These are phyloP conservation scores for Pseudachorutes palmiensis DNA, from an alignment of 1,140 invertebrate genomes.

Conservation along the genomic window DNA sequence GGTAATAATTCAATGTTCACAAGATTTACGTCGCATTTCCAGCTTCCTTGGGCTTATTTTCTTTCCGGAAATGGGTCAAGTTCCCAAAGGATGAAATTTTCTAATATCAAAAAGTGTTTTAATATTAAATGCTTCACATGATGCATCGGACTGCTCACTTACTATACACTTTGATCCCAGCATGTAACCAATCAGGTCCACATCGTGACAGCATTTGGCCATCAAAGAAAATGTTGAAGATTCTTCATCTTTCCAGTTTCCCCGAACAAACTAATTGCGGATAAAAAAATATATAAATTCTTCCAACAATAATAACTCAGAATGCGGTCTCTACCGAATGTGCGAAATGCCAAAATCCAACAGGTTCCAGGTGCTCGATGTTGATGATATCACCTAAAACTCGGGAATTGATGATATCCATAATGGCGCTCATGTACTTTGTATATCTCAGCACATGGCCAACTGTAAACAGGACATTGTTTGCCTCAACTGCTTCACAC, in stretches of 20 bases:
- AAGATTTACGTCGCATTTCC: constrained; percentile 23
- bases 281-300: constrained; percentile 13
- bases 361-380: constrained; percentile 47
- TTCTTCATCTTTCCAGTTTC: constrained; percentile 46
- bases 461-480: constrained; percentile 44
- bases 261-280: constrained; percentile 42
- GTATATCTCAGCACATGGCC: constrained; percentile 47
- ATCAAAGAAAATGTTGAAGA: constrained; percentile 45
- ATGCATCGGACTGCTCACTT: no score
- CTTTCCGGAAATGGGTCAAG: constrained; percentile 44
- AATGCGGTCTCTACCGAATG: constrained; percentile 40
- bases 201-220: constrained; percentile 49
- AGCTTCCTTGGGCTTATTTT: constrained; percentile 35
- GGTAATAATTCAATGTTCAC: not conserved
- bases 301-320: not conserved
- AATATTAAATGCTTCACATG: no score
- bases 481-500: constrained; percentile 41
- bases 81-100: constrained; percentile 47
- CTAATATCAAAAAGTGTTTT: constrained; percentile 1
- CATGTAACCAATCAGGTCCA: constrained; percentile 47
- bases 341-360: constrained; percentile 49
- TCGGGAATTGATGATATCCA: constrained; percentile 25
- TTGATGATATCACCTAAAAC: constrained; percentile 41
- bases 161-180: constrained; percentile 41
- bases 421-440: constrained; percentile 22